These are phyloP conservation scores for Drosophila niveifrons DNA, from an alignment of 2,888 invertebrate species.

Conservation along the genomic window DNA sequence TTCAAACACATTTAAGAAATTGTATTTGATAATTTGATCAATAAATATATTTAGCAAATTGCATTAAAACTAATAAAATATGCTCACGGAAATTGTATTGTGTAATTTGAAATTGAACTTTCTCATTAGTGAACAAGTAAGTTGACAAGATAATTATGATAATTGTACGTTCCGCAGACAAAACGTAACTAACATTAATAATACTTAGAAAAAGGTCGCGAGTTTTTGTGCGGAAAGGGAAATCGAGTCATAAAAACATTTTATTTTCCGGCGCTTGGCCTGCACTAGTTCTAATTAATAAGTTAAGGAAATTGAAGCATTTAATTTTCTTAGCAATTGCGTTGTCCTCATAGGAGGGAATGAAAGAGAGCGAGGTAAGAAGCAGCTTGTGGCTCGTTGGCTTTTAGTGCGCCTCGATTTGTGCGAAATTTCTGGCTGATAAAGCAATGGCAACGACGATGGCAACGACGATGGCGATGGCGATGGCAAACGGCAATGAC, in stretches of 20 bases:
- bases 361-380: not conserved
- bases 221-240: conserved; percentile 4
- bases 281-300: conserved; percentile 66
- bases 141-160: not conserved
- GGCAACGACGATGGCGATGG: conserved; percentile 68
- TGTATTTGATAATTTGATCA: not conserved
- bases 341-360: conserved; percentile 10
- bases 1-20: no score
- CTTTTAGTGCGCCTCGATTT: conserved; percentile 68
- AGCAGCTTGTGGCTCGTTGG: conserved; percentile 43
- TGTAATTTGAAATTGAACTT: not conserved
- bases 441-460: conserved; percentile 73
- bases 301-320: conserved; percentile 46
- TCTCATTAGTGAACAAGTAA: not conserved
- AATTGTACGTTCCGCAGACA: not conserved
- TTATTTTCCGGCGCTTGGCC: not conserved
- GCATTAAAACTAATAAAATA: not conserved
- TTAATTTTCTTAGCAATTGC: conserved; percentile 34
- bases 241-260: conserved; percentile 29
- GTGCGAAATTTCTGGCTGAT: conserved; percentile 80
- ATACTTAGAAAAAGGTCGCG: not conserved
- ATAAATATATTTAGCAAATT: not conserved
- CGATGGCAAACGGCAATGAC: conserved; percentile 63
- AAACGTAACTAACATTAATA: not conserved
- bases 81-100: not conserved